Base-by-base conservation (phyloP, 2,888 invertebrate species). In the Coleophora flavipennella region DNA sequence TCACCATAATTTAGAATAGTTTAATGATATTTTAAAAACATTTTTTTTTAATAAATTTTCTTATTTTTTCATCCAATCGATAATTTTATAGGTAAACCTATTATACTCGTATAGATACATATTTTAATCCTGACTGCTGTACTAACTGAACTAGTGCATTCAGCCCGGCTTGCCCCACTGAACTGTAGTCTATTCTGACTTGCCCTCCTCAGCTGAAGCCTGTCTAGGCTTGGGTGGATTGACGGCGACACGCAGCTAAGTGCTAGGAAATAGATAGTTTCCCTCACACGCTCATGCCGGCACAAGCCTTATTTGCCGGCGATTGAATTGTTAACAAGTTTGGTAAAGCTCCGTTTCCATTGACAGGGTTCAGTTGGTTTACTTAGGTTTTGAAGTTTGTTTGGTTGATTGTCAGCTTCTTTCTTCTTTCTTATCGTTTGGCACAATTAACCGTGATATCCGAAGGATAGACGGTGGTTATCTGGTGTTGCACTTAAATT, bases 201-300 rank as follows among this genome's bases (percentile, higher is more conserved):
- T 11, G 12, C 11, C 3, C 12, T 8, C 41, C 33, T 43, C 28
- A 35, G 41, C 20, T 20, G 20, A 20, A 20, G 20, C 20, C 20
- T 20, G 20, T 20, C 20, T 20, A 20, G 20, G 20, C 20, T 20
- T 6, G 6, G 20, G 6, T 49, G 59, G 62, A 66, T 64, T 67
- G 68, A 62, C 59, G 64, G 61, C 60, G 57, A 57, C 55, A 63
- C 50, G 49, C 53, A 62, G 58, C 58, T 67, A 65, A 56, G 35
- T 66, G 63, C 62, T 59, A 59, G 56, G 60, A 57, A 70, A 72
- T 20, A 20, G 20, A 67, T 62, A 62, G 64, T 70, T 75, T 48
- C 65, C 60, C 55, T 55, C 59, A 66, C 79, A 80, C 80, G 80
- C 79, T 52, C 79, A 54, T 61, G 50, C 49, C 55, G 41, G 41